Evolutionary conservation across 2,888 invertebrate genomes (phyloP).

Genomic region (Leptinotarsa juncta): DNA sequence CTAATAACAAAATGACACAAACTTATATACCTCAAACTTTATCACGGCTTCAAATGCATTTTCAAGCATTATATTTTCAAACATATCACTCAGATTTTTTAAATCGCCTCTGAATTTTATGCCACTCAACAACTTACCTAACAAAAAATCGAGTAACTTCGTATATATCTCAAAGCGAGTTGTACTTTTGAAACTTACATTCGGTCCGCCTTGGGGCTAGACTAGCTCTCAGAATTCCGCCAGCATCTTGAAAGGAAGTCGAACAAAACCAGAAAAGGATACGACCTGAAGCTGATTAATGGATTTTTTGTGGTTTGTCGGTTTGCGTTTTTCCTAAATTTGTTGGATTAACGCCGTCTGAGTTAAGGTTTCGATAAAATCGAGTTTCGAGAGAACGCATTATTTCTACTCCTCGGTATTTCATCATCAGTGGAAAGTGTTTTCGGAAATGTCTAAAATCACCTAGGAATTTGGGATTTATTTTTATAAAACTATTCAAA

Average conservation of each 20-base stretch:
- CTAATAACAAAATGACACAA: too few species aligned
- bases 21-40: too few species aligned
- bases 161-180: conserved; percentile 7
- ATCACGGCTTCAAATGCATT: neutral
- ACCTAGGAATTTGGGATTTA: too few species aligned
- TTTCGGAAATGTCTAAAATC: too few species aligned
- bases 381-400: neutral
- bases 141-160: conserved; percentile 11
- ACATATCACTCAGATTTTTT: neutral
- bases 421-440: neutral
- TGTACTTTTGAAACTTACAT: conserved; percentile 21
- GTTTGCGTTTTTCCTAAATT: conserved; percentile 41
- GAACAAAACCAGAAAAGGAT: conserved; percentile 27
- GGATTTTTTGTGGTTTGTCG: conserved; percentile 41
- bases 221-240: conserved; percentile 36
- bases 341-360: conserved; percentile 34
- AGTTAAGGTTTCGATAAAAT: neutral
- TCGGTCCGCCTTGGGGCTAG: conserved; percentile 8
- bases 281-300: conserved; percentile 46
- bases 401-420: neutral
- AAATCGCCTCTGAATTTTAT: neutral
- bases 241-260: conserved; percentile 32
- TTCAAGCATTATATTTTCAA: neutral
- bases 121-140: conserved; percentile 9
- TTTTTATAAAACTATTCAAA: too few species aligned